Evolutionary conservation across 2,888 invertebrate species (phyloP).

Genomic region (Calephelis perditalis): DNA sequence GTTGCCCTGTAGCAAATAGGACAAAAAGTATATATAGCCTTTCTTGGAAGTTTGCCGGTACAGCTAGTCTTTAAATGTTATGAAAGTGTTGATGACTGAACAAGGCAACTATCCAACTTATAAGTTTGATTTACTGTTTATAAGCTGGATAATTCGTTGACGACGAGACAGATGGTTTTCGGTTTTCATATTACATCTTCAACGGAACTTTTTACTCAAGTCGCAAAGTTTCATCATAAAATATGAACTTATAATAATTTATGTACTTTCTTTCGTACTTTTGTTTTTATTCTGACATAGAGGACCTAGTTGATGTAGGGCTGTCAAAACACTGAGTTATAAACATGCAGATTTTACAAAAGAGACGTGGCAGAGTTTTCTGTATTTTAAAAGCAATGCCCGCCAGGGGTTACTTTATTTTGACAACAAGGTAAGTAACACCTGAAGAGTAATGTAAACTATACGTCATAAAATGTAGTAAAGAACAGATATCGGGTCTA

Average conservation of each 20-base stretch:
- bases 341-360: no score
- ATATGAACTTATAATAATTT: constrained; percentile 9
- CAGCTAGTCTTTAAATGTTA: no score
- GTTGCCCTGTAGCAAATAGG: no score
- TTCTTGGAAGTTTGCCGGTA: no score
- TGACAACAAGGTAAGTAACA: no score
- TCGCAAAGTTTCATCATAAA: constrained; percentile 3
- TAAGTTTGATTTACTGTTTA: constrained; percentile 1
- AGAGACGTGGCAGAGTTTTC: no score
- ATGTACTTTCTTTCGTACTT: constrained; percentile 2
- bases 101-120: background rate
- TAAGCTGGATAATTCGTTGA: background rate
- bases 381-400: no score
- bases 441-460: no score
- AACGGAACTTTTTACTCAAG: constrained; percentile 7
- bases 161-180: background rate
- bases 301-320: background rate
- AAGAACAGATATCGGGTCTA: no score
- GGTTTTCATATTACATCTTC: background rate
- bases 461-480: no score
- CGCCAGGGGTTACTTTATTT: no score
- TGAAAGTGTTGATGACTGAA: background rate
- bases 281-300: constrained; percentile 1
- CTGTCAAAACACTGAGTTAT: background rate
- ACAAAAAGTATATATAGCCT: no score